Evolutionary conservation across 1,140 invertebrate species (phyloP).

Genomic region (Drosophila chauvacae): DNA sequence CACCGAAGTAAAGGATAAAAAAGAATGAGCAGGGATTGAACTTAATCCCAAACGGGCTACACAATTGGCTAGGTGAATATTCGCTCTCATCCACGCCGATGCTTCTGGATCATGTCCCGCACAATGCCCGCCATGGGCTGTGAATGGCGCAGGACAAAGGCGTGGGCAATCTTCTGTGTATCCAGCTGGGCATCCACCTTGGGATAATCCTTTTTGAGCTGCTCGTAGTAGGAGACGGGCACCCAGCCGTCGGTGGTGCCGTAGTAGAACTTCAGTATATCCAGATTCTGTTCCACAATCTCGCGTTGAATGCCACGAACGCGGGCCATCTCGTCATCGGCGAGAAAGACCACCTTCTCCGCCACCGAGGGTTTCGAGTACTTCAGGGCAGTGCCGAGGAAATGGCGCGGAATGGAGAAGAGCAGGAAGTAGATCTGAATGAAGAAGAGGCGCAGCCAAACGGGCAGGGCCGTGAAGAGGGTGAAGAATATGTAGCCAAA

Average conservation of each 20-base stretch:
- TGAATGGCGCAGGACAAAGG: conserved; percentile 89
- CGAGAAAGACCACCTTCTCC: conserved; percentile 87
- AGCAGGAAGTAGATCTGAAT: conserved; percentile 86
- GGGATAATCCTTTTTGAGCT: conserved; percentile 87
- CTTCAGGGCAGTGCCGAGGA: conserved; percentile 84
- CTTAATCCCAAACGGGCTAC: conserved; percentile 1
- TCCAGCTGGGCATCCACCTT: conserved; percentile 88
- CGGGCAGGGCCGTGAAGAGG: conserved; percentile 86
- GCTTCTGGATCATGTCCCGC: conserved; percentile 85
- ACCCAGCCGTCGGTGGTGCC: conserved; percentile 91
- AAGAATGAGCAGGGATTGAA: background rate
- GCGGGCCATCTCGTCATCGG: conserved; percentile 87
- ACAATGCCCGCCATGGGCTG: conserved; percentile 88
- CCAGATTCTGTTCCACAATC: conserved; percentile 85
- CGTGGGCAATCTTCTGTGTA: conserved; percentile 88
- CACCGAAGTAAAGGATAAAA: background rate
- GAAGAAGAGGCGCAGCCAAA: conserved; percentile 85
- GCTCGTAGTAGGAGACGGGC: conserved; percentile 88
- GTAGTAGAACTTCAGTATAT: conserved; percentile 91
- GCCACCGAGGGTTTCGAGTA: conserved; percentile 86
- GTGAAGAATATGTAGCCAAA: conserved; percentile 76
- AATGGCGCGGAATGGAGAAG: conserved; percentile 84
- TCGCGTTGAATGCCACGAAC: conserved; percentile 87
- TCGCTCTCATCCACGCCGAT: conserved; percentile 33
- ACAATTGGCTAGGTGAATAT: background rate